A percentile compares a stretch with the other conserved stretches of the same genome.
phyloP scores from a whole-genome alignment of 2,797 vertebrate species.

The Peromyscus nudipes region DNA sequence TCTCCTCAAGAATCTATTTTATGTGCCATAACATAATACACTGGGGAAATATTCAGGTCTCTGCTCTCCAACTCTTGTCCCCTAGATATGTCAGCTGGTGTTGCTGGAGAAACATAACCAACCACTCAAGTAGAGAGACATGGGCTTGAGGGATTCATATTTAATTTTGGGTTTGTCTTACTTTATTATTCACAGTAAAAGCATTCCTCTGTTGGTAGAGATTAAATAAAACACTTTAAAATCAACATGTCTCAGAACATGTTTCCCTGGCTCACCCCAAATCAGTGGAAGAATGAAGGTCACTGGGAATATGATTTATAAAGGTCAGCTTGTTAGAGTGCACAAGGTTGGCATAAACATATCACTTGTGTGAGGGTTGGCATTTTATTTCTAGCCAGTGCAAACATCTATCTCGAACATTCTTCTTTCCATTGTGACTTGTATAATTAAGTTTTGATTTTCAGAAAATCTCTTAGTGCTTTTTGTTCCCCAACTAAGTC shows the following conservation, averaged over 20 bases:
- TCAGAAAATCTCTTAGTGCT: background rate
- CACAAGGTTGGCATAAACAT: background rate
- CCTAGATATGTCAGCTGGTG: background rate
- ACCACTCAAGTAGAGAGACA: background rate
- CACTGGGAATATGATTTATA: background rate
- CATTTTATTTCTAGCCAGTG: background rate
- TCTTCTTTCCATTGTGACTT: constrained; percentile 18
- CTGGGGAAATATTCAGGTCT: accelerated
- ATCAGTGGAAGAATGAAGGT: background rate
- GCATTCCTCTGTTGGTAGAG: background rate
- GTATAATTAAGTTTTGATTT: background rate
- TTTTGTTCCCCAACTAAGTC: background rate
- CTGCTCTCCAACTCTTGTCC: accelerated
- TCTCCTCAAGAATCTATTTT: background rate
- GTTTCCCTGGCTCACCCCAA: background rate
- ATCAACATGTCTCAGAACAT: constrained; percentile 21
- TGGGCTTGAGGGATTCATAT: background rate
- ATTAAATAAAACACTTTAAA: constrained; percentile 45
- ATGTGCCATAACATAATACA: background rate
- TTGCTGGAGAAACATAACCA: background rate
- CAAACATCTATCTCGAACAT: background rate
- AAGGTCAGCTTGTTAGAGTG: constrained; percentile 37
- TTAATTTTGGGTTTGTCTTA: constrained; percentile 22
- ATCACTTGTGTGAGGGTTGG: background rate
- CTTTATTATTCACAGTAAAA: constrained; percentile 47